phyloP scores from a whole-genome alignment of 2,113 vertebrate species.

The Ramphastos sulfuratus region DNA sequence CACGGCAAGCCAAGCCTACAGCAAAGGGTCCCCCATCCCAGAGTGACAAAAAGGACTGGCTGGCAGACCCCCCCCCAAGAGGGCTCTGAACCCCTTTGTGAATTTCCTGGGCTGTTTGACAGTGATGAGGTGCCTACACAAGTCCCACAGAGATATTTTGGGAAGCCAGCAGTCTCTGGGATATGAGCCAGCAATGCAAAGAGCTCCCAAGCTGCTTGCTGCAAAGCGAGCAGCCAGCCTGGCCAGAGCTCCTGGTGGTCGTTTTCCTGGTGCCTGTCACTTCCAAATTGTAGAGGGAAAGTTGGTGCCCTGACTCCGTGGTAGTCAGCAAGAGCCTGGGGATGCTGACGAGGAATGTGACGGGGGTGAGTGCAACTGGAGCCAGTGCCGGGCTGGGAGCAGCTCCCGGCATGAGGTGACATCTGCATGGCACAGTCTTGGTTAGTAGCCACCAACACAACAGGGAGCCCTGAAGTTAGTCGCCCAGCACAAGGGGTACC shows the following conservation, averaged over 20 bases:
- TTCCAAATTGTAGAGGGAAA: background rate
- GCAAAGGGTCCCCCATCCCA: background rate
- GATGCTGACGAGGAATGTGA: rapidly evolving
- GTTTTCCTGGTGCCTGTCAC: rapidly evolving
- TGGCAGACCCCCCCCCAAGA: background rate
- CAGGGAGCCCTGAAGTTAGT: background rate
- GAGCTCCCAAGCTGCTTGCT: background rate
- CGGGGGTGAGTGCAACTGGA: background rate
- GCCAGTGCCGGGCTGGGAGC: background rate
- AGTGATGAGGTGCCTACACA: background rate
- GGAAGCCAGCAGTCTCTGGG: conserved; percentile 2
- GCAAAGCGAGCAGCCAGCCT: background rate
- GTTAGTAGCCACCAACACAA: background rate
- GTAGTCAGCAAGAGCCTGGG: background rate
- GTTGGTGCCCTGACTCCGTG: rapidly evolving
- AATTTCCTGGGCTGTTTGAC: background rate
- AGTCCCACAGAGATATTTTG: conserved; percentile 16
- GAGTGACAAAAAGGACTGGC: rapidly evolving
- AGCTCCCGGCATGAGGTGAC: background rate
- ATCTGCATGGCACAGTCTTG: background rate
- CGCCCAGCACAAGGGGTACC: background rate
- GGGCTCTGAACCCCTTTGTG: background rate
- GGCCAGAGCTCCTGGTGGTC: rapidly evolving
- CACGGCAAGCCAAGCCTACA: rapidly evolving
- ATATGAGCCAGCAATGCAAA: background rate